A percentile compares a stretch with the other conserved stretches of the same genome.
Conservation (phyloP, 2,797 vertebrate species). For the Acropternis orthonyx region DNA sequence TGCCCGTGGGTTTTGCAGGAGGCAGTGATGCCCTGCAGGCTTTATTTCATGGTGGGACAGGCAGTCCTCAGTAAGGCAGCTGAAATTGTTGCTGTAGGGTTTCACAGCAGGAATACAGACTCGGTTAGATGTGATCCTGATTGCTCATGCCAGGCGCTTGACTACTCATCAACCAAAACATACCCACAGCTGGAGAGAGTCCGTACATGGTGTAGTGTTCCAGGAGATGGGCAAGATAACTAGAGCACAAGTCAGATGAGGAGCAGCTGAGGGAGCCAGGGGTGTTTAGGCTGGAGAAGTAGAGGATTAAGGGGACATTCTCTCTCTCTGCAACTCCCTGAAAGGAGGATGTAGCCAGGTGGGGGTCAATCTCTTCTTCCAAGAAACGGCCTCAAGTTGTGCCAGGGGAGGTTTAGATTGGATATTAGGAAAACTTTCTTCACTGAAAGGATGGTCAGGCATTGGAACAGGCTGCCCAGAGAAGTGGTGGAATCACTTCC, state of each 20-base stretch:
- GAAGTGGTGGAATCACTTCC: neutral
- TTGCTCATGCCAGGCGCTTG: neutral
- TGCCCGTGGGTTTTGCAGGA: neutral
- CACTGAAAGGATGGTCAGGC: neutral
- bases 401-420: neutral
- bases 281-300: neutral
- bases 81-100: neutral
- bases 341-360: neutral
- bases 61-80: neutral
- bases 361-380: accelerated
- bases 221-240: neutral
- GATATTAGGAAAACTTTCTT: neutral
- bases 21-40: neutral
- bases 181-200: neutral
- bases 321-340: neutral
- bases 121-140: neutral
- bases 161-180: neutral
- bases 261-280: neutral
- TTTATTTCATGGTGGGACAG: neutral
- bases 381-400: neutral
- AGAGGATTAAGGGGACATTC: accelerated
- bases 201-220: neutral
- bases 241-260: neutral
- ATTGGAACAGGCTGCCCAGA: neutral
- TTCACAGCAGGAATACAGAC: neutral